phyloP scores from a whole-genome alignment of 1,140 invertebrate species.

The Scaptomyza montana region DNA sequence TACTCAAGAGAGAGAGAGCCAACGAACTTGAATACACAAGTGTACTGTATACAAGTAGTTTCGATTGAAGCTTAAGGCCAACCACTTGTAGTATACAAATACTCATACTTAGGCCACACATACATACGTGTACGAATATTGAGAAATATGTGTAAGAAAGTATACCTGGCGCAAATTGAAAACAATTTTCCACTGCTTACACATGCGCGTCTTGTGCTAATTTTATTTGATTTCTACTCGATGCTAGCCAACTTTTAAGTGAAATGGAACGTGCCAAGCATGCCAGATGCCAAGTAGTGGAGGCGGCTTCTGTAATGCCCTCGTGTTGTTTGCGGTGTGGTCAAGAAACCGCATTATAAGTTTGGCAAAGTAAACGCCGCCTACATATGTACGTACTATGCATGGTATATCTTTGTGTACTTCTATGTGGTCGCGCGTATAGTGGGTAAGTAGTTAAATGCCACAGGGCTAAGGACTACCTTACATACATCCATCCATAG shows the following conservation, averaged over 20 bases:
- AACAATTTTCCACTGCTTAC: constrained; percentile 55
- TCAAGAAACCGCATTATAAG: constrained; percentile 37
- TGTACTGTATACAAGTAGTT: constrained; percentile 6
- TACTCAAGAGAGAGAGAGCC: background rate
- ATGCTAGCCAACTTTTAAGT: constrained; percentile 62
- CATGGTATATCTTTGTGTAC: constrained; percentile 1
- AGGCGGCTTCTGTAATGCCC: background rate
- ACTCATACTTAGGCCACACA: background rate
- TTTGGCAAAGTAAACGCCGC: constrained; percentile 14
- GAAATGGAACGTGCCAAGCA: constrained; percentile 65
- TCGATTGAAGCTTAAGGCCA: constrained; percentile 15
- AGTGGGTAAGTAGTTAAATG: constrained; percentile 25
- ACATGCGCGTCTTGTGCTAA: constrained; percentile 55
- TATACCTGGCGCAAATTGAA: constrained; percentile 58
- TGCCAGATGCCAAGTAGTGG: constrained; percentile 19
- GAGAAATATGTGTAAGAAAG: background rate
- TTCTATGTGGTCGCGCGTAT: constrained; percentile 36
- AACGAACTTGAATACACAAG: background rate
- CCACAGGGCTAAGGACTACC: constrained; percentile 19
- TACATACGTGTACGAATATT: background rate
- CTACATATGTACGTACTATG: background rate
- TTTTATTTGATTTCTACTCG: constrained; percentile 73
- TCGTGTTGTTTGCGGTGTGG: constrained; percentile 14
- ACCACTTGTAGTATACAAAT: background rate
- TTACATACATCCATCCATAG: background rate